Base-by-base conservation (phyloP, 1,140 invertebrate genomes). In the Fopius arisanus region DNA sequence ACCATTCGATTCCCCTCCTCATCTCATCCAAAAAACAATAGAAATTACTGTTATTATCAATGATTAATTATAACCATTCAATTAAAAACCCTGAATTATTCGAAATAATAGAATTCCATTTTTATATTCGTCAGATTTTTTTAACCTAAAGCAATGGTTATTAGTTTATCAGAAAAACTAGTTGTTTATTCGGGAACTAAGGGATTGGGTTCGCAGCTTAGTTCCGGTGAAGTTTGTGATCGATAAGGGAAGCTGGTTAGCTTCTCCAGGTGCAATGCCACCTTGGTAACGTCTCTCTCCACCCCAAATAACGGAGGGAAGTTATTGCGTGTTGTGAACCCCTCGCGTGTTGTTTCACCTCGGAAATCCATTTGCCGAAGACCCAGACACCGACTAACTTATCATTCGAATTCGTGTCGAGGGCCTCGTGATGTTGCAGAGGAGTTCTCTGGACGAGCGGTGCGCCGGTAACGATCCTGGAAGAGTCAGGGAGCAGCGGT, bases 351-450 rank as follows among this genome's bases (percentile, higher is more conserved):
- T 19, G 1, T 14, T 23, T 7, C 19, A 40, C 14, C 67, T 28
- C 14, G 3, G n/a, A 65, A 33, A 65, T 65, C n/a, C 28, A 19
- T 65, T 65, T 19, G n/a, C 28, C 28, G 10, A 5, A 12, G 1
- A 33, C 16, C 10, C 29, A 33, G 51, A 6, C 21, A 3, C 4
- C 14, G 2, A 16, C 31, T 26, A 14, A 40, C 16, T 71, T 41
- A 41, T 37, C 31, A 19, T 19, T 16, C 41, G 19, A 48, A 48
- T 29, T 33, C 7, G 14, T 16, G 6, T 70, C 37, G 40, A 26
- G 67, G 26, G 4, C 21, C 43, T 62, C 9, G 75, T 19, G 69
- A 80, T 80, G 79, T 67, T 80, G 67, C 72, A 79, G 51, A 70
- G 79, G 48, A 48, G 33, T 26, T 73, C 26, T 73, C 70, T 80